phyloP scores from a whole-genome alignment of 2,113 vertebrate genomes.

The Gymnocephalus cernua region DNA sequence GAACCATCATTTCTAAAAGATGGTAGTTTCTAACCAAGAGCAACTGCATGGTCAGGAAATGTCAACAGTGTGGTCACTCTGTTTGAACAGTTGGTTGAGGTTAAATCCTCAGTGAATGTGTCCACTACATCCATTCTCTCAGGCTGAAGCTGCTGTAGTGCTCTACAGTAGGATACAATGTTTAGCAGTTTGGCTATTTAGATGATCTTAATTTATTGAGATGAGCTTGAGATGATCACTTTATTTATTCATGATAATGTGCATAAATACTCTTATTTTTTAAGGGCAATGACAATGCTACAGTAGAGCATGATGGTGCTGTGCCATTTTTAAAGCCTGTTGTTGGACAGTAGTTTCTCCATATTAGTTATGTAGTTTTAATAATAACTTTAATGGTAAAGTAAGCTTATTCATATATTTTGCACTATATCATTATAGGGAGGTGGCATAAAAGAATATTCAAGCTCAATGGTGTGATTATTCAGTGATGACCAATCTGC shows the following conservation, averaged over 20 bases:
- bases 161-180: neutral
- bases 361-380: neutral
- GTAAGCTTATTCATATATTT: neutral
- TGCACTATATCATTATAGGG: neutral
- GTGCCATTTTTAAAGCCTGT: neutral
- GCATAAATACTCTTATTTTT: neutral
- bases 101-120: conserved; percentile 30
- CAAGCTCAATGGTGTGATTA: conserved; percentile 12
- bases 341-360: neutral
- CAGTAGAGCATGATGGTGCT: neutral
- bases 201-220: neutral
- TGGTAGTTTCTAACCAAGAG: conserved; percentile 32
- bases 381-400: neutral
- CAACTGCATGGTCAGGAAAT: conserved; percentile 42
- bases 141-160: conserved; percentile 1
- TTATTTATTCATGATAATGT: neutral
- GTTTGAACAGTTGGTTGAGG: conserved; percentile 41
- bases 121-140: conserved; percentile 39
- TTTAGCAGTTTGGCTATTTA: neutral
- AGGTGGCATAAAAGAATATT: neutral
- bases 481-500: conserved; percentile 12
- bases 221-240: too few species aligned
- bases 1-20: neutral
- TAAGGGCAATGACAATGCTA: neutral
- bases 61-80: conserved; percentile 43